Conservation (phyloP, 2,888 invertebrate genomes). For the Lordiphosa andalusiaca region DNA sequence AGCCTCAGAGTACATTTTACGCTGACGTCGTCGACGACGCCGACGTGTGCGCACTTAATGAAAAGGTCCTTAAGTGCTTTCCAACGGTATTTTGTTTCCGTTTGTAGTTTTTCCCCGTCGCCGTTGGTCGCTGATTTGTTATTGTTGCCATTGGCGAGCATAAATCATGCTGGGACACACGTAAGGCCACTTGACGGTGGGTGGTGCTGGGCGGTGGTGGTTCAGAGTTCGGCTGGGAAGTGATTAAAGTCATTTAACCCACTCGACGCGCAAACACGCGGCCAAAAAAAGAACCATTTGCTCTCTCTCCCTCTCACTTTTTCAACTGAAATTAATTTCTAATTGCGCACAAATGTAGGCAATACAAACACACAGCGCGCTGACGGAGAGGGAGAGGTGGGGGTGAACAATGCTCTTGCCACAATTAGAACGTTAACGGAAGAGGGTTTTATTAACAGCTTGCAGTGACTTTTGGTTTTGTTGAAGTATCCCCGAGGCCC, state of each 20-base stretch:
- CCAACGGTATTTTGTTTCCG: slow-evolving; percentile 79
- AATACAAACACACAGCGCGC: slow-evolving; percentile 19
- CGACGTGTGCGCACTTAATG: slow-evolving; percentile 64
- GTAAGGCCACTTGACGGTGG: slow-evolving; percentile 45
- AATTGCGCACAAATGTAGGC: slow-evolving; percentile 71
- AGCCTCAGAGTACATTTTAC: slow-evolving; percentile 69
- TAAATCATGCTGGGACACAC: slow-evolving; percentile 67
- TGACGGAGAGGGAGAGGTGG: too few relatives aligned
- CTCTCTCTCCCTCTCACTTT: background rate
- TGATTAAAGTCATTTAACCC: slow-evolving; percentile 79
- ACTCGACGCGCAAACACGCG: slow-evolving; percentile 46
- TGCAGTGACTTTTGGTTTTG: too few relatives aligned
- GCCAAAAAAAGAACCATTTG: slow-evolving; percentile 2
- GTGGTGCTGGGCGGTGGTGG: slow-evolving; percentile 12
- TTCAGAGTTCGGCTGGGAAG: slow-evolving; percentile 45
- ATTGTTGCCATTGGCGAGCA: slow-evolving; percentile 66
- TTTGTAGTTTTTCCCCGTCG: slow-evolving; percentile 64
- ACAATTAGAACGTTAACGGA: too few relatives aligned
- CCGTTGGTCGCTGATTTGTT: slow-evolving; percentile 62
- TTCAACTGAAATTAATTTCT: slow-evolving; percentile 70
- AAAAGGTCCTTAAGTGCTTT: slow-evolving; percentile 78
- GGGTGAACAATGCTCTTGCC: too few relatives aligned
- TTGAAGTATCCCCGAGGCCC: too few relatives aligned
- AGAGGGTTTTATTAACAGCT: too few relatives aligned
- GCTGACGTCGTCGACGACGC: slow-evolving; percentile 37